Percentiles rank a stretch among this genome's conserved stretches.
phyloP scores from a whole-genome alignment of 2,888 invertebrate genomes.

The Agriotes lineatus region DNA sequence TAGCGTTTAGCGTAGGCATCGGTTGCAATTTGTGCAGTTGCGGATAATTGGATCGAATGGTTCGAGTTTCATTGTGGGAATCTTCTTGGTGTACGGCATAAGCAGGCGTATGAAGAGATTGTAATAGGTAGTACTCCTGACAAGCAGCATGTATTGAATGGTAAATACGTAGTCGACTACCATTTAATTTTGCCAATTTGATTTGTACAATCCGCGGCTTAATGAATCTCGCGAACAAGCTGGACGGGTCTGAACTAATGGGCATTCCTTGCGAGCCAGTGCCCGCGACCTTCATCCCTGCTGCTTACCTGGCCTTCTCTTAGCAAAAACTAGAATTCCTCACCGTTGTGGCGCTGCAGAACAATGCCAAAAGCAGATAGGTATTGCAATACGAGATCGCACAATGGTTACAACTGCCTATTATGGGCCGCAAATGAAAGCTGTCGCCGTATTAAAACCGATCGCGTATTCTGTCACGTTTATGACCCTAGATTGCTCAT shows the following conservation, averaged over 20 bases:
- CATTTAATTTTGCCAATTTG: slow-evolving; percentile 60
- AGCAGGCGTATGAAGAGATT: slow-evolving; percentile 12
- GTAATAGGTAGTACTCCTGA: slow-evolving; percentile 24
- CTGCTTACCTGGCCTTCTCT: slow-evolving; percentile 55
- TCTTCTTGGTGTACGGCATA: background rate
- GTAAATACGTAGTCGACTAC: slow-evolving; percentile 44
- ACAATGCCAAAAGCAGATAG: slow-evolving; percentile 46
- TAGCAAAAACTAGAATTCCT: slow-evolving; percentile 57
- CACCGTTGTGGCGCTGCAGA: slow-evolving; percentile 45
- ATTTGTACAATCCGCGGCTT: slow-evolving; percentile 60
- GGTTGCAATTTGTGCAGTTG: slow-evolving; percentile 8
- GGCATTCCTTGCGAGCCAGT: slow-evolving; percentile 62
- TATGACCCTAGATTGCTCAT: slow-evolving; percentile 31
- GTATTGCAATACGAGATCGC: slow-evolving; percentile 45
- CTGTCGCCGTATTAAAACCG: slow-evolving; percentile 29
- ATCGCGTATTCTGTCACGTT: slow-evolving; percentile 29
- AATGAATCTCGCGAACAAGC: slow-evolving; percentile 62
- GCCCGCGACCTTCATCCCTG: slow-evolving; percentile 63
- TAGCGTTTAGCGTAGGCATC: background rate
- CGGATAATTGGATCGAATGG: slow-evolving; percentile 18
- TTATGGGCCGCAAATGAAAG: slow-evolving; percentile 46
- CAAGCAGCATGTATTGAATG: slow-evolving; percentile 38
- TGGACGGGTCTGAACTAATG: slow-evolving; percentile 62
- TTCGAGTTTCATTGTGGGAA: slow-evolving; percentile 20
- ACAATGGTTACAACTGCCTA: slow-evolving; percentile 46